Conservation (phyloP, 2,113 vertebrate species). For the Odobenus rosmarus region DNA sequence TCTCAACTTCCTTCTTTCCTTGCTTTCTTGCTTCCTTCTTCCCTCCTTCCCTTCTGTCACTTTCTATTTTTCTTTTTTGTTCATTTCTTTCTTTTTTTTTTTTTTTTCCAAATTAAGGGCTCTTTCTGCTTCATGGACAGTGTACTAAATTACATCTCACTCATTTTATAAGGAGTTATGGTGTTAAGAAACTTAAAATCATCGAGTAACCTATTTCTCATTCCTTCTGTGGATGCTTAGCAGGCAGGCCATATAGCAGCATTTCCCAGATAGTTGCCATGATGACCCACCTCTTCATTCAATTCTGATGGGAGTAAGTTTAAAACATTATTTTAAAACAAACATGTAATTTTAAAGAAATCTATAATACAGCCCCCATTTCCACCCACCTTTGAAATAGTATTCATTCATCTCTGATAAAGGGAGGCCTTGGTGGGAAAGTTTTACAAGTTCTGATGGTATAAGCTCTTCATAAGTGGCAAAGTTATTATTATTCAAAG, state of each 20-base stretch:
- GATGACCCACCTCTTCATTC: neutral
- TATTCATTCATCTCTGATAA: neutral
- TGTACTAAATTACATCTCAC: neutral
- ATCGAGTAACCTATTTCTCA: neutral
- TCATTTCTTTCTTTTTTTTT: neutral
- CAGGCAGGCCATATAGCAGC: neutral
- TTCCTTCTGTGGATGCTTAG: neutral
- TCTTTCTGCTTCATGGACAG: neutral
- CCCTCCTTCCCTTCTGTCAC: neutral
- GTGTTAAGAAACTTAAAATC: neutral
- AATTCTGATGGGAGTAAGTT: neutral
- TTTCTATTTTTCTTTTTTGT: neutral
- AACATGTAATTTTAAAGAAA: neutral
- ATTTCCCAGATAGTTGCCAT: neutral
- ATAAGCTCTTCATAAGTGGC: neutral
- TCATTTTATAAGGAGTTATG: neutral
- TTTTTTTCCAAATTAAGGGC: neutral
- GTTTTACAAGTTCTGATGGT: neutral
- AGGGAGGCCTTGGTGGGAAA: neutral
- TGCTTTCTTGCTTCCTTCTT: neutral
- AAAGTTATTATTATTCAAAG: neutral
- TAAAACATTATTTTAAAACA: constrained; percentile 26
- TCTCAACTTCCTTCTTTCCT: neutral
- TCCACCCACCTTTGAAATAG: neutral
- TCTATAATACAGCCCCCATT: neutral